These are phyloP conservation scores for Alentia gelatinosa DNA, from an alignment of 2,888 invertebrate genomes.

Conservation along the genomic window DNA sequence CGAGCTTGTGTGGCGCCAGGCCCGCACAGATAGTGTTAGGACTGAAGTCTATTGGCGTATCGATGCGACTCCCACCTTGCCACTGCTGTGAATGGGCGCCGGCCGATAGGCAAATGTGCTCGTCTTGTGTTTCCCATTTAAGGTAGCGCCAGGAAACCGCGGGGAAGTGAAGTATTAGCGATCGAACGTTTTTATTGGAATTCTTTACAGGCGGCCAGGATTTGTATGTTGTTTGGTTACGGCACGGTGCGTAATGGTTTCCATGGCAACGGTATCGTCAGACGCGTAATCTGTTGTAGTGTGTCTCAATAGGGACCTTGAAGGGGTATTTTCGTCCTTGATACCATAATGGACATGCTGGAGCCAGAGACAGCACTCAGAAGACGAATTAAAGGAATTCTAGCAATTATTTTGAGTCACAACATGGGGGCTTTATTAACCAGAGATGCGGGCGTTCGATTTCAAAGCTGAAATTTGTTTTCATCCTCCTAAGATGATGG, in stretches of 20 bases:
- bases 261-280: background rate
- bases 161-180: background rate
- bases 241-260: background rate
- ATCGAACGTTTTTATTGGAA: too few species aligned
- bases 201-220: too few species aligned
- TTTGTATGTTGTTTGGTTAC: background rate
- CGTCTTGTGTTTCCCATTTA: background rate
- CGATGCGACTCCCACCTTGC: background rate
- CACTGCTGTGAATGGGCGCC: background rate
- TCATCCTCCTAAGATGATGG: too few species aligned
- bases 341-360: too few species aligned
- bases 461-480: too few species aligned
- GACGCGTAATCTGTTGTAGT: background rate
- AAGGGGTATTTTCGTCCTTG: too few species aligned
- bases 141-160: background rate
- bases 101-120: background rate
- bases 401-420: too few species aligned
- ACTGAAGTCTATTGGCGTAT: background rate
- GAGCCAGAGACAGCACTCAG: too few species aligned
- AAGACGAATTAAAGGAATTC: too few species aligned
- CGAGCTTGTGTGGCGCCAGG: background rate
- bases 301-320: too few species aligned
- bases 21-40: background rate
- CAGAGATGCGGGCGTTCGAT: too few species aligned
- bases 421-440: too few species aligned